Base-by-base conservation (phyloP, 1,140 invertebrate species). In the Onthophagus taurus region DNA sequence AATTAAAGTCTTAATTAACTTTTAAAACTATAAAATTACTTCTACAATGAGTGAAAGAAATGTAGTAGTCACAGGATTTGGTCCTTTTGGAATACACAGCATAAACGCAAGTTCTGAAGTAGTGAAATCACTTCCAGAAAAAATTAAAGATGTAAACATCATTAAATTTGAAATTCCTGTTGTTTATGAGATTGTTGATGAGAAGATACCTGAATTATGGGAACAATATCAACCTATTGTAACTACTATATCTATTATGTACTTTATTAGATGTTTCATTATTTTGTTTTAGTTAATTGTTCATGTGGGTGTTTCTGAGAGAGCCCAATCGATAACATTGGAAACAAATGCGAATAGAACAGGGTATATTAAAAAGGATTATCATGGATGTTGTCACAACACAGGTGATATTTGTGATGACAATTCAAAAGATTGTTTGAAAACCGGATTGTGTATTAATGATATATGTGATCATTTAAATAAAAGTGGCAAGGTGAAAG, bases 61-160 rank as follows among this genome's bases (percentile, higher is more conserved):
- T n/a, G 34, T 26, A 34, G 55, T 72, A 41, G 66, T 83, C 37
- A 78, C 76, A 50, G 85, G 84, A 11, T 89, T 87, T 67, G 84
- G 83, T 9, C 83, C 83, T 19, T 89, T 87, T 65, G 60, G 66
- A 18, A 56, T 60, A 8, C 76, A 87, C 54, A 58, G 59, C 16
- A 63, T 83, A 7, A 89, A 89, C 59, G 77, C 84, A 1, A 88
- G 84, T 57, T 87, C 83, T 83, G 75, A 82, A 57, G 76, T 78
- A 13, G 83, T 85, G 0, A 76, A 78, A 57, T 55, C 75, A 42
- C 59, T 83, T 44, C 66, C 69, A 19, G 55, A 64, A 14, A 64
- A 71, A 44, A 61, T 69, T 48, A 63, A 68, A 31, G 66, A 65
- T 8, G 60, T 78, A 12, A 68, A 76, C 47, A 53, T 85, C 17